Evolutionary conservation across 2,113 vertebrate species (phyloP).

Genomic region (Ptyas mucosa): DNA sequence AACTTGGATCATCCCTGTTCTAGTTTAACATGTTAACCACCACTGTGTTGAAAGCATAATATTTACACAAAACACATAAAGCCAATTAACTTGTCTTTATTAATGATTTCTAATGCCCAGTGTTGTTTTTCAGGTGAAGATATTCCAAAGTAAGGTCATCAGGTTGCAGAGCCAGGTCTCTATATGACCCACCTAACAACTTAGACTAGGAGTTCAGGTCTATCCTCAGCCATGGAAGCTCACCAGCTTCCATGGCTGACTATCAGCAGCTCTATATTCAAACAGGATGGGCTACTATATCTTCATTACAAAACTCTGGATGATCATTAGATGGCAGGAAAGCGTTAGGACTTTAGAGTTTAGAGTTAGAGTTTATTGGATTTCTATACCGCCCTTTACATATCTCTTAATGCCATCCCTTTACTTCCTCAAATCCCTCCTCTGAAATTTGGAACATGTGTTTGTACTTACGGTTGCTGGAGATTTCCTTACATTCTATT

Average conservation of each 20-base stretch:
- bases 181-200: background rate
- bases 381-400: no score
- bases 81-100: background rate
- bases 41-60: background rate
- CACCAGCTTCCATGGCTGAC: background rate
- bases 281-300: background rate
- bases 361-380: no score
- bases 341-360: background rate
- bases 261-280: background rate
- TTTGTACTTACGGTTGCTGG: background rate
- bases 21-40: background rate
- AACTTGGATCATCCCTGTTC: background rate
- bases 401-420: background rate
- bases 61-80: background rate
- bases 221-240: background rate
- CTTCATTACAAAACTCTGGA: background rate
- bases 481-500: background rate
- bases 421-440: background rate
- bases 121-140: background rate
- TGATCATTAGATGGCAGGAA: background rate
- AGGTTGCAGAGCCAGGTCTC: background rate
- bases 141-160: background rate
- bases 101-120: background rate
- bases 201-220: background rate
- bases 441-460: background rate